Base-by-base conservation (phyloP, 2,888 invertebrate species). In the Lepidochitona cinerea region DNA sequence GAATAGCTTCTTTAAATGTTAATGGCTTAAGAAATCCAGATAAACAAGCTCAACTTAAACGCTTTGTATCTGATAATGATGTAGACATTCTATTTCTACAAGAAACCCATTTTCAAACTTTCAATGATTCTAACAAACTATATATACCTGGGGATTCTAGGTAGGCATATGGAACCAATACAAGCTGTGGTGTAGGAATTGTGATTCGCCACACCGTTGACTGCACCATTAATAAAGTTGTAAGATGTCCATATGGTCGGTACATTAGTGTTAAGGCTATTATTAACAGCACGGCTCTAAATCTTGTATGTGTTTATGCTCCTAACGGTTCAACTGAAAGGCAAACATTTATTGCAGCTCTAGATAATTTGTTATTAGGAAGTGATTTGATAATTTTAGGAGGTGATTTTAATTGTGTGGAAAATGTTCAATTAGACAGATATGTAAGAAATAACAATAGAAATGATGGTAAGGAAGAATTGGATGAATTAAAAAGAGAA, bases 371-470 rank as follows among this genome's bases (percentile, higher is more conserved):
- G 23, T 14, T 26, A 14, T 26, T 14, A 14, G 59, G 59, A 9
- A 65, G 68, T 35, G 29, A 69, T 7, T 32, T 69, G 32, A 9
- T 77, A 3, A 67, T 71, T 29, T 14, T 77, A n/a, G 49, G 26
- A 66, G 76, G 76, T n/a, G 76, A 76, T 66, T 76, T 72, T 70
- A 76, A 76, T 69, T 76, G 53, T 70, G 67, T 76, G 36, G 65
- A 65, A n/a, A 69, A 74, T 52, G 54, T 71, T 29, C 14, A 33
- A 1, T 41, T 74, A 1, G 72, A 76, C 29, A 74, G 73, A 71
- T n/a, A 73, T n/a, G 75, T 74, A 18, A 71, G 71, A 41, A 32
- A 37, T 26, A 65, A 73, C n/a, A 36, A 52, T 35, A 64, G 73
- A 33, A 66, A 41, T 23, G 41, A 37, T 18, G 74, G 59, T 2